Evolutionary conservation across 2,113 vertebrate species (phyloP).

Genomic region (Delphinapterus leucas): DNA sequence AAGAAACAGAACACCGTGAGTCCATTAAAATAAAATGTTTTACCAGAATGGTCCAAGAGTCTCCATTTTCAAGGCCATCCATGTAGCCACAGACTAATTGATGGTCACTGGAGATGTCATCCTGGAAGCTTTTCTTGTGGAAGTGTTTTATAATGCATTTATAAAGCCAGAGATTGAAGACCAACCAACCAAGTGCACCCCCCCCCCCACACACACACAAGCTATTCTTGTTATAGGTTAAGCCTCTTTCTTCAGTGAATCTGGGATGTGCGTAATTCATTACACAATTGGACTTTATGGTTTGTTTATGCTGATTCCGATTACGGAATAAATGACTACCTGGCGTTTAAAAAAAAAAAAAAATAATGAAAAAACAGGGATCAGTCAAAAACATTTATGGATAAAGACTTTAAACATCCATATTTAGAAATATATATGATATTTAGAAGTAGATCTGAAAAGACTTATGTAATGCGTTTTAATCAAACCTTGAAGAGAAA

Average conservation of each 20-base stretch:
- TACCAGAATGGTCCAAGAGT: neutral
- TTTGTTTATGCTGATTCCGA: conserved; percentile 81
- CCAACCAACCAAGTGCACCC: neutral
- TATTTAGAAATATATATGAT: conserved; percentile 72
- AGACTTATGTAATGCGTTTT: conserved; percentile 78
- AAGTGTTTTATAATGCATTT: neutral
- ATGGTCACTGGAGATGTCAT: neutral
- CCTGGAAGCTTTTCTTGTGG: neutral
- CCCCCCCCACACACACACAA: fast-evolving
- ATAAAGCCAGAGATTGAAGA: neutral
- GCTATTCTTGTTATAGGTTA: neutral
- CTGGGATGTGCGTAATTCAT: conserved; percentile 71
- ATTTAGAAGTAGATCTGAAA: conserved; percentile 82
- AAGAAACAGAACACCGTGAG: neutral
- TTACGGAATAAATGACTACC: conserved; percentile 75
- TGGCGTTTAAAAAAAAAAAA: conserved; percentile 49
- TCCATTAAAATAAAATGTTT: neutral
- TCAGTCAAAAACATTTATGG: conserved; percentile 78
- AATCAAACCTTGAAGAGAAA: conserved; percentile 84
- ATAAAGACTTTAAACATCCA: conserved; percentile 79
- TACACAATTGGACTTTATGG: conserved; percentile 75
- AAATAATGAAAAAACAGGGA: conserved; percentile 66
- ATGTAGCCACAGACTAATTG: neutral
- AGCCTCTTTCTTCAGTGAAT: conserved; percentile 38
- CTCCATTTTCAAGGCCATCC: neutral